Conservation (phyloP, 1,140 invertebrate species). For the Psilanteris sp. region DNA sequence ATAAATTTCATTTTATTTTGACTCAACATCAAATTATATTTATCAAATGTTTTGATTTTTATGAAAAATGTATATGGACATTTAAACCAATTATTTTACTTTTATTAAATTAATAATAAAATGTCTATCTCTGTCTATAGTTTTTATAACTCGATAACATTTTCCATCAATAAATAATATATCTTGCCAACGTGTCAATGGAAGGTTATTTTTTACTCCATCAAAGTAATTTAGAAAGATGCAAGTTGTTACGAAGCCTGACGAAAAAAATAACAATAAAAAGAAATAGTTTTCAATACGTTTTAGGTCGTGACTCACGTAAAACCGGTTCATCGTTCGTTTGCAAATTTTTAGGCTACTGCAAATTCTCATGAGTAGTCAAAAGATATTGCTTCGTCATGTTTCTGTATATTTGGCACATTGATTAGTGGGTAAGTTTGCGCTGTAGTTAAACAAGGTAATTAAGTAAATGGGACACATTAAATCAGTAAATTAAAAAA, state of each 20-base stretch:
- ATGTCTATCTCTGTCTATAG: too few species aligned
- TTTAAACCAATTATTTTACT: too few species aligned
- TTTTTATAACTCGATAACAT: too few species aligned
- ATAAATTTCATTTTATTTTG: too few species aligned
- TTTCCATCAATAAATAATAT: too few species aligned
- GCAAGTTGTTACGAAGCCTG: slow-evolving; percentile 27
- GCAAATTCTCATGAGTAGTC: slow-evolving; percentile 26
- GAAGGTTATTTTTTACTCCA: too few species aligned
- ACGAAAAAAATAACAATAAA: slow-evolving; percentile 22
- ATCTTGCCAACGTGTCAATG: too few species aligned
- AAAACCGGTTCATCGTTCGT: slow-evolving; percentile 34
- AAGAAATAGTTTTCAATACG: not conserved
- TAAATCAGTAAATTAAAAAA: too few species aligned
- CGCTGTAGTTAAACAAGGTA: slow-evolving; percentile 20
- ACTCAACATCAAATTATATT: too few species aligned
- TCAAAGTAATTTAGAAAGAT: slow-evolving; percentile 36
- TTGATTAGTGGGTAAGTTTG: slow-evolving; percentile 11
- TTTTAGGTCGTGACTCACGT: slow-evolving; percentile 7
- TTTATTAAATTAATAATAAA: too few species aligned
- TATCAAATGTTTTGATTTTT: too few species aligned
- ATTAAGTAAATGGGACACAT: slow-evolving; percentile 16
- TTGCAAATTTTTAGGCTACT: slow-evolving; percentile 31
- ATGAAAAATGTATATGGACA: too few species aligned
- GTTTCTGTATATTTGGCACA: slow-evolving; percentile 18
- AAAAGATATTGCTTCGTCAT: slow-evolving; percentile 20